phyloP scores from a whole-genome alignment of 2,797 vertebrate species.

The Ctenochaetus hawaiiensis region DNA sequence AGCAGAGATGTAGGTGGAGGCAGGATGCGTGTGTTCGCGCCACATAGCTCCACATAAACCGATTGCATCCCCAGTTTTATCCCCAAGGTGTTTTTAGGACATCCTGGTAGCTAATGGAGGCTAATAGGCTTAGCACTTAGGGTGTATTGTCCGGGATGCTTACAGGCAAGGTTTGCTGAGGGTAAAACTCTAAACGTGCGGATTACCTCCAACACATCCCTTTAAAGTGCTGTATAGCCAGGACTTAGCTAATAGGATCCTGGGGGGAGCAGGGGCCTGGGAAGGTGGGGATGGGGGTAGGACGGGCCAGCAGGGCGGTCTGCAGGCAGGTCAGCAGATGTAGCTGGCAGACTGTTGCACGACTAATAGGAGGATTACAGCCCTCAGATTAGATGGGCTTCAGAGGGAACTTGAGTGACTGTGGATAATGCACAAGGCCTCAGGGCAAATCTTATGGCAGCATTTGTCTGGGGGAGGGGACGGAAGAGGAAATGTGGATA shows the following conservation, averaged over 20 bases:
- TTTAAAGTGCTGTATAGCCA: constrained; percentile 97
- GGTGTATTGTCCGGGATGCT: constrained; percentile 93
- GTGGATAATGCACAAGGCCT: constrained; percentile 69
- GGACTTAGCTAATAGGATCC: constrained; percentile 96
- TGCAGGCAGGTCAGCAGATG: constrained; percentile 84
- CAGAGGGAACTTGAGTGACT: constrained; percentile 77
- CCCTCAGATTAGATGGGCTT: constrained; percentile 82
- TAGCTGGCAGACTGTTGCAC: constrained; percentile 82
- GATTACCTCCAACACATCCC: constrained; percentile 97
- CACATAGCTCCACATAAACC: constrained; percentile 82
- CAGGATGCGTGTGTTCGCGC: constrained; percentile 58
- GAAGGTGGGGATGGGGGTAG: constrained; percentile 74
- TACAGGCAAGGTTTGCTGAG: constrained; percentile 97
- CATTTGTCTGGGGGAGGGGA: constrained; percentile 55
- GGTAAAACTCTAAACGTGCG: constrained; percentile 95
- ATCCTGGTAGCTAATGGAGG: constrained; percentile 89
- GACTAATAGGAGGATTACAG: constrained; percentile 85
- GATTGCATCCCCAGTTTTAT: constrained; percentile 85
- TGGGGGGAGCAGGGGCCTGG: constrained; percentile 81
- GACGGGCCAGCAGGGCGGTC: constrained; percentile 59
- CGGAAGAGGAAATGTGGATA: constrained; percentile 9
- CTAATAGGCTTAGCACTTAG: constrained; percentile 95
- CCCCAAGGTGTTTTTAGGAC: constrained; percentile 87
- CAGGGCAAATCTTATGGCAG: constrained; percentile 57
- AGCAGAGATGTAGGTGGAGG: constrained; percentile 36